Base-by-base conservation (phyloP, 1,140 invertebrate species). In the Calliphora vicina region DNA sequence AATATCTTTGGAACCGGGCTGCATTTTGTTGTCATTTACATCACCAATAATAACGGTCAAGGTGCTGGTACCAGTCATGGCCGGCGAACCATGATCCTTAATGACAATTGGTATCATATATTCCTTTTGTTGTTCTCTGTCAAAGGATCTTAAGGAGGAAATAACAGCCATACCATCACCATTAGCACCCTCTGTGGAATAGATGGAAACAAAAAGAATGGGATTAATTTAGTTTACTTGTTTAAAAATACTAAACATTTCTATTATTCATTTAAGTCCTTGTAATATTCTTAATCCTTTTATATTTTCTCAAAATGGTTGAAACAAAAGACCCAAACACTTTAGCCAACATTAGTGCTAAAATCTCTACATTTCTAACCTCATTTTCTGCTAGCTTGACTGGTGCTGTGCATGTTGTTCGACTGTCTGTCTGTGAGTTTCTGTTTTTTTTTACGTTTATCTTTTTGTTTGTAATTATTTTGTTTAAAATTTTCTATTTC, bases 21-120 rank as follows among this genome's bases (percentile, higher is more conserved):
- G 95, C 97, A 99, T 99, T 91, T 97, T 97, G 91, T 99, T 99
- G 88, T 99, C 98, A 90, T 99, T 99, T 1, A 97, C 95, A 89
- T 98, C 97, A 25, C 98, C 97, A 86, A 99, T 99, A 25, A 98
- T 96, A 9, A 99, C 97, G 0, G 97, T 98, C 6, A 99, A 90
- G 0, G 97, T 99, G 85, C 96, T 98, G 2, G 97, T 98, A 83
- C 97, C 98, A 61, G 97, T 97, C 96, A 98, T 97, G 0, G 95
- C 95, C 12, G 95, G 96, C 88, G 94, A 97, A 76, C 95, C 96
- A 85, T 95, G 96, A 92, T 96, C 96, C 92, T 97, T 97, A 84
- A 98, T 98, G 5, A 98, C 95, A 88, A 98, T 98, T 1, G 97
- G 97, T 86, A 98, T 97, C 82, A 97, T 92, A 88, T 97, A 99